A percentile compares a stretch with the other conserved stretches of the same genome.
Evolutionary conservation across 2,888 invertebrate genomes (phyloP).

Genomic region (Lasius platythorax): DNA sequence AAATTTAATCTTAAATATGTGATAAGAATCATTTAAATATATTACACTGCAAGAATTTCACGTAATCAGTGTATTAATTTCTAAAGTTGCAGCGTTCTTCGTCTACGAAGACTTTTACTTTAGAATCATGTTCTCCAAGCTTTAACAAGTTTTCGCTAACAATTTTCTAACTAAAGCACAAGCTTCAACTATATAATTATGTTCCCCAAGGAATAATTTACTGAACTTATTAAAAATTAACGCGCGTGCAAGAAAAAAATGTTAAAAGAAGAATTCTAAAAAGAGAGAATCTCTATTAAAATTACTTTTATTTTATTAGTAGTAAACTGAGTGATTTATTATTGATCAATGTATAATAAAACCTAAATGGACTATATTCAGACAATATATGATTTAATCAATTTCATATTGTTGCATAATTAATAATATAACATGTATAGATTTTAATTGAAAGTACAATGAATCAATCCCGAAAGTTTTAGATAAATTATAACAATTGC

Average conservation of each 20-base stretch:
- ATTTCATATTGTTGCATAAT: neutral
- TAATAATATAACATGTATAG: slow-evolving; percentile 9
- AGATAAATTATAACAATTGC: neutral
- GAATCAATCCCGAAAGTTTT: neutral
- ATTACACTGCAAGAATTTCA: neutral
- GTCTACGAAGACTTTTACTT: neutral
- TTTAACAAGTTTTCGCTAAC: slow-evolving; percentile 28
- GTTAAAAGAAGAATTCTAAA: neutral
- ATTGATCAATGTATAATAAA: slow-evolving; percentile 3
- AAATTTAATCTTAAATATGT: slow-evolving; percentile 26
- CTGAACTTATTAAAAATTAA: slow-evolving; percentile 30
- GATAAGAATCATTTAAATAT: slow-evolving; percentile 24
- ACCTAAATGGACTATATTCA: neutral
- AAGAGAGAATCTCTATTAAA: neutral
- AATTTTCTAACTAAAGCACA: slow-evolving; percentile 1
- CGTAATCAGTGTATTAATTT: neutral
- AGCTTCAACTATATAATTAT: slow-evolving; percentile 12
- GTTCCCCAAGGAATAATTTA: neutral
- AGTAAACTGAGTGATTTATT: neutral
- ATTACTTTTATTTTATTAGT: neutral
- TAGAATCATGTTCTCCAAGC: slow-evolving; percentile 20
- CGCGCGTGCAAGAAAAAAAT: neutral
- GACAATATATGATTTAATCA: neutral
- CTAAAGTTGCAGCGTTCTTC: slow-evolving; percentile 12
- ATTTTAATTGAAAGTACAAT: neutral